phyloP scores from a whole-genome alignment of 92 coral and sea anemone species.

The Chrysogorgia sp. region DNA sequence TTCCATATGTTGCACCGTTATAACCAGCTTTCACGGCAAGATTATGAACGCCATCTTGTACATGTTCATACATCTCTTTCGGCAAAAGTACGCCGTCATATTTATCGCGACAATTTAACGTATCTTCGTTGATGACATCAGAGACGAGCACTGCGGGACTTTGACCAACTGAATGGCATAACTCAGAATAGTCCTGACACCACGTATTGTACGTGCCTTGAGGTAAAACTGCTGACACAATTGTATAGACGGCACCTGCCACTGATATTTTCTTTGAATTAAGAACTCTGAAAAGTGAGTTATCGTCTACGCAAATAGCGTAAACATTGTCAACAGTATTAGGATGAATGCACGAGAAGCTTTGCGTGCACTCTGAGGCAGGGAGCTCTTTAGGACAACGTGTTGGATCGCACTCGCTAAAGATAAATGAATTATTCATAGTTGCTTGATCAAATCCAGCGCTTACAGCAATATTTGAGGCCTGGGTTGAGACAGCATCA shows the following conservation, averaged over 20 bases:
- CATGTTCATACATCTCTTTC: constrained; percentile 17
- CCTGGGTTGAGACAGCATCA: neutral
- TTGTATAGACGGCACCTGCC: constrained; percentile 43
- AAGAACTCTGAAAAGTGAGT: neutral
- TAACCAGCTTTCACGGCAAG: constrained; percentile 56
- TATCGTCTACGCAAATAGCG: neutral
- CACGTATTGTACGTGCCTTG: constrained; percentile 49
- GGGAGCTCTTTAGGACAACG: constrained; percentile 25
- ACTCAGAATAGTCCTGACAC: constrained; percentile 59
- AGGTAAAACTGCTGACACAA: constrained; percentile 47
- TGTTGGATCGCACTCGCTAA: constrained; percentile 45
- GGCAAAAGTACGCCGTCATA: constrained; percentile 52
- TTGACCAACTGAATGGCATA: constrained; percentile 55
- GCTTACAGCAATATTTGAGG: constrained; percentile 2
- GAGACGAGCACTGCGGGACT: constrained; percentile 54
- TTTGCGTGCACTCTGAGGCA: neutral
- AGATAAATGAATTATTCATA: constrained; percentile 41
- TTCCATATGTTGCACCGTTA: constrained; percentile 46
- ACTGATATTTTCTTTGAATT: constrained; percentile 25
- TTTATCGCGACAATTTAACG: constrained; percentile 58
- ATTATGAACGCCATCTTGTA: constrained; percentile 40
- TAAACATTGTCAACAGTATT: constrained; percentile 15
- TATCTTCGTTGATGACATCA: constrained; percentile 33
- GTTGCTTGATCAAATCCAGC: constrained; percentile 52
- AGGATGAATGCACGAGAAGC: constrained; percentile 20